Conservation (phyloP, 1,140 invertebrate species). For the Drosophila obscura region DNA sequence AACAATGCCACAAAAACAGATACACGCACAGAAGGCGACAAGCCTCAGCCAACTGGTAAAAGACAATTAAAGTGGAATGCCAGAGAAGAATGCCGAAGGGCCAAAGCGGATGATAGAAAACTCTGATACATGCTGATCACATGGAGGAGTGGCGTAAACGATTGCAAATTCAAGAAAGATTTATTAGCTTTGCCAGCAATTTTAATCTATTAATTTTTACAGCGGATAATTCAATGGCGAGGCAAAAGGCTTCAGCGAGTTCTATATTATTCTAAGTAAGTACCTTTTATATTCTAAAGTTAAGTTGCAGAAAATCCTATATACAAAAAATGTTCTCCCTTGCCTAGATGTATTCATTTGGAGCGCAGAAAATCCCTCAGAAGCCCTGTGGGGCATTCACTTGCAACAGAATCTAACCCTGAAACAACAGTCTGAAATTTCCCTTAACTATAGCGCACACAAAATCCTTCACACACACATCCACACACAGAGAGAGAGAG, state of each 20-base stretch:
- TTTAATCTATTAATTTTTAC: no score
- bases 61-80: conserved; percentile 59
- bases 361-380: not conserved
- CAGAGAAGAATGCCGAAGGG: conserved; percentile 36
- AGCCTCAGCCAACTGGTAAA: conserved; percentile 52
- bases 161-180: not conserved
- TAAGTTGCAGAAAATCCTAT: no score
- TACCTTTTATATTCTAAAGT: no score
- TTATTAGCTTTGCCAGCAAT: no score
- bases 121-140: conserved; percentile 14
- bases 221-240: no score
- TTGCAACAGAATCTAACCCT: conserved; percentile 33
- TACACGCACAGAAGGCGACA: conserved; percentile 33
- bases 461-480: conserved; percentile 11
- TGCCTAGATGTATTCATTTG: not conserved
- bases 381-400: conserved; percentile 7
- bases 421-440: conserved; percentile 6
- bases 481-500: conserved; percentile 8
- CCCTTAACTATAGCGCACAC: conserved; percentile 12
- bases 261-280: no score
- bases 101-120: conserved; percentile 26
- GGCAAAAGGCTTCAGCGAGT: no score
- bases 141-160: not conserved
- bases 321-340: not conserved
- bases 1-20: conserved; percentile 52